Evolutionary conservation across 2,113 vertebrate species (phyloP).

Genomic region (Ceyx cyanopectus): DNA sequence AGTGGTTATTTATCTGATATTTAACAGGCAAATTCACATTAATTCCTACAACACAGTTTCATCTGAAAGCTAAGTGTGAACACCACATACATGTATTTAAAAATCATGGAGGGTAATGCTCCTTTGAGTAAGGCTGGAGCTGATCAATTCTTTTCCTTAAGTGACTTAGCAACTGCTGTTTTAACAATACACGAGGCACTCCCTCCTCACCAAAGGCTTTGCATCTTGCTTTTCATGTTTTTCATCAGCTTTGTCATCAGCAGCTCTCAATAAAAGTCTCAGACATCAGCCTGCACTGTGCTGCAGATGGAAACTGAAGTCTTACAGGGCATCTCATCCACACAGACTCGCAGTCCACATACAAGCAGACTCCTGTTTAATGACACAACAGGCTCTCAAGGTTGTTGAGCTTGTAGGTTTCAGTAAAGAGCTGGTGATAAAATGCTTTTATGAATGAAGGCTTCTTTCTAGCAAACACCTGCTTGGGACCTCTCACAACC

Average conservation of each 20-base stretch:
- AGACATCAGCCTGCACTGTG: background rate
- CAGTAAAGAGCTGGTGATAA: background rate
- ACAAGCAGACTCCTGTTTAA: background rate
- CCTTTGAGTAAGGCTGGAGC: background rate
- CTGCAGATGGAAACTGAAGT: background rate
- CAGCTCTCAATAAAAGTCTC: constrained; percentile 5
- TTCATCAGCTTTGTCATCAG: constrained; percentile 37
- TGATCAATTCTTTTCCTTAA: constrained; percentile 10
- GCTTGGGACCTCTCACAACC: background rate
- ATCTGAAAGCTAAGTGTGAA: background rate
- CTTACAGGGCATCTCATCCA: background rate
- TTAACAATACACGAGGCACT: background rate
- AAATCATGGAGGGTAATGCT: background rate
- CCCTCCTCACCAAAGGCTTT: background rate
- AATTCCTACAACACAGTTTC: background rate
- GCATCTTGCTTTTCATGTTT: background rate
- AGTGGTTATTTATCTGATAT: background rate
- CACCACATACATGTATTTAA: background rate
- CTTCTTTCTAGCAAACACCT: constrained; percentile 28
- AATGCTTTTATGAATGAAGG: constrained; percentile 23
- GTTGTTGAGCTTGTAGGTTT: background rate
- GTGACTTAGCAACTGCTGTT: constrained; percentile 24
- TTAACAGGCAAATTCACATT: constrained; percentile 5
- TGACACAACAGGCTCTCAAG: background rate
- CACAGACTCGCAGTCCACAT: rapidly evolving